A percentile compares a stretch with the other conserved stretches of the same genome.
These are phyloP conservation scores for Chlamydotis undulata DNA, from an alignment of 2,113 vertebrate genomes.

Conservation along the genomic window DNA sequence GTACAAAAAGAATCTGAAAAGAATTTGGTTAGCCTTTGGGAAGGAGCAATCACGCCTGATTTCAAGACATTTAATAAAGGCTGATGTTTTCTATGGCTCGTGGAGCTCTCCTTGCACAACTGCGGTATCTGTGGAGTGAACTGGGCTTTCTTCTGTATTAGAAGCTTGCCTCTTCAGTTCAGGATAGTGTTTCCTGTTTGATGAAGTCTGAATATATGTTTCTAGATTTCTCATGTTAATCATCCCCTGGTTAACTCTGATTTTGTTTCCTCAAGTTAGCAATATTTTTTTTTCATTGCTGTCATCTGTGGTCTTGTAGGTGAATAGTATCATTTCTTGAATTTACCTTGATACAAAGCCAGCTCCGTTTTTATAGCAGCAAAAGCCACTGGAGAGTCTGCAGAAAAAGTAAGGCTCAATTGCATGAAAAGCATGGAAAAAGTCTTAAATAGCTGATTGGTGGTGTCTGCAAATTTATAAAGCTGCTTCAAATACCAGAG, in stretches of 20 bases:
- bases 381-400: background rate
- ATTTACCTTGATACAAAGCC: background rate
- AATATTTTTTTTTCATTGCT: background rate
- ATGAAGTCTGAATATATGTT: background rate
- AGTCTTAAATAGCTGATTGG: background rate
- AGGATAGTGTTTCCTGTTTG: background rate
- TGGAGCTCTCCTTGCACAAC: background rate
- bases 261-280: background rate
- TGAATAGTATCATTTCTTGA: background rate
- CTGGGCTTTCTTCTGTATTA: background rate
- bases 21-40: background rate
- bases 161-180: background rate
- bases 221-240: background rate
- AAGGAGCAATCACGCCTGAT: background rate
- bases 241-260: background rate
- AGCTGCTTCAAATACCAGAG: background rate
- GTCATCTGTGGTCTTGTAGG: background rate
- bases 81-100: background rate
- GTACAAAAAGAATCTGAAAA: background rate
- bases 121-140: background rate
- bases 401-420: background rate
- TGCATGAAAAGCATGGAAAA: background rate
- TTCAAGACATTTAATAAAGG: background rate
- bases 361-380: background rate
- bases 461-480: background rate